Conservation (phyloP, 2,797 vertebrate genomes). For the Hirundo rustica region DNA sequence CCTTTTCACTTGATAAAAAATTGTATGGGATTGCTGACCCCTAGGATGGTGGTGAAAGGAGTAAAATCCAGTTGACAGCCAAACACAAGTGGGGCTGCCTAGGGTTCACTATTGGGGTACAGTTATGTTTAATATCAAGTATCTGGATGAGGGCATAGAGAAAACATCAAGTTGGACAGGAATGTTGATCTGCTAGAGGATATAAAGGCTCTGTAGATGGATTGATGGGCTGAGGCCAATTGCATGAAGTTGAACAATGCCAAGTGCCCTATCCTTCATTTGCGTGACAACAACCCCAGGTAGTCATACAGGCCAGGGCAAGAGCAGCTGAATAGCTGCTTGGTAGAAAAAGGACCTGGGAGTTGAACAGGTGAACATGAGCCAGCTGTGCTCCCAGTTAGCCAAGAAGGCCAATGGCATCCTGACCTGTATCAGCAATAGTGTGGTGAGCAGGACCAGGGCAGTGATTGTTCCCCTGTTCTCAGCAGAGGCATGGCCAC, state of each 20-base stretch:
- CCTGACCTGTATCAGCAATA: background rate
- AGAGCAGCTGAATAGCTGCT: background rate
- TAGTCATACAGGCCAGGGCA: background rate
- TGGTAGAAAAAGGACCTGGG: background rate
- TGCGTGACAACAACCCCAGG: background rate
- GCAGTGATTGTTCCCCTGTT: too few species aligned
- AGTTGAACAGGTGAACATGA: background rate
- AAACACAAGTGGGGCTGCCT: too few species aligned
- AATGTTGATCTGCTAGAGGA: background rate
- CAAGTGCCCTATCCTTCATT: rapidly evolving
- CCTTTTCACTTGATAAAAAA: background rate
- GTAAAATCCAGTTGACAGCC: background rate
- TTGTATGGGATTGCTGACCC: too few species aligned
- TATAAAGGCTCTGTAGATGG: background rate
- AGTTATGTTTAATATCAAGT: background rate
- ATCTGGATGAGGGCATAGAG: background rate
- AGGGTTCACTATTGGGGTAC: background rate
- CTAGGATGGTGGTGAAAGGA: background rate
- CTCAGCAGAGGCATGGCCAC: background rate
- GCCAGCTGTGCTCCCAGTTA: background rate
- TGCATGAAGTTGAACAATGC: rapidly evolving
- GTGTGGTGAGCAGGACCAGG: background rate
- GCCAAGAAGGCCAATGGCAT: background rate
- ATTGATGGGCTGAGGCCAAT: rapidly evolving
- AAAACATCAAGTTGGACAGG: background rate